phyloP scores from a whole-genome alignment of 2,113 vertebrate genomes.

The Oostethus manadensis region DNA sequence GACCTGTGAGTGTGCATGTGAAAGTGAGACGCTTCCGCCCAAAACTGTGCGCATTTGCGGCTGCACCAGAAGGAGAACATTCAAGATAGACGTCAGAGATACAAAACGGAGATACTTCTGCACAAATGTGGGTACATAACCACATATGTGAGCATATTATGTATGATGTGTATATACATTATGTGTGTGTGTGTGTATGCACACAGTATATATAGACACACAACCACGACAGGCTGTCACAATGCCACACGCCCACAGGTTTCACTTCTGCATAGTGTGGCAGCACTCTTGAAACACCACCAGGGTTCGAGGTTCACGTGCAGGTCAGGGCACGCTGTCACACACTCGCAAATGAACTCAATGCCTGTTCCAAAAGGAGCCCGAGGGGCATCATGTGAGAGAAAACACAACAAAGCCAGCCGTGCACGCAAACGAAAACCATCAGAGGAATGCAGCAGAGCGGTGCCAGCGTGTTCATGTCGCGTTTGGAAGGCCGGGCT shows the following conservation, averaged over 20 bases:
- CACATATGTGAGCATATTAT: too few species aligned
- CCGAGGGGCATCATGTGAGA: slow-evolving; percentile 18
- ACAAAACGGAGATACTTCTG: slow-evolving; percentile 43
- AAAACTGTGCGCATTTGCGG: slow-evolving; percentile 32
- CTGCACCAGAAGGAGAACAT: slow-evolving; percentile 55
- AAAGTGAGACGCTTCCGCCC: slow-evolving; percentile 27
- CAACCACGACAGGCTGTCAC: slow-evolving; percentile 57
- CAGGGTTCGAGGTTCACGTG: slow-evolving; percentile 64
- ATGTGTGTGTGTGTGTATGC: too few species aligned
- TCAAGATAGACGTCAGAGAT: slow-evolving; percentile 56
- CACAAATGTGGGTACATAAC: slow-evolving; percentile 52
- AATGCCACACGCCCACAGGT: slow-evolving; percentile 70
- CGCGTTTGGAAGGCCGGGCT: slow-evolving; percentile 21
- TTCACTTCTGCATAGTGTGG: slow-evolving; percentile 77
- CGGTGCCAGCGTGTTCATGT: slow-evolving; percentile 39
- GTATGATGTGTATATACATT: too few species aligned
- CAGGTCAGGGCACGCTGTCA: slow-evolving; percentile 56
- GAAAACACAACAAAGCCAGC: slow-evolving; percentile 4
- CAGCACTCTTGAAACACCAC: slow-evolving; percentile 64
- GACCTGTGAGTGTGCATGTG: slow-evolving; percentile 19
- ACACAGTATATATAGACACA: slow-evolving; percentile 39
- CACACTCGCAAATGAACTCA: neutral
- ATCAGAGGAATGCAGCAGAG: slow-evolving; percentile 11
- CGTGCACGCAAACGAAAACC: neutral
- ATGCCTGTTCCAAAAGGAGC: slow-evolving; percentile 10